These are phyloP conservation scores for Pristionchus arcanus DNA, from an alignment of 2,888 invertebrate genomes.

Conservation along the genomic window DNA sequence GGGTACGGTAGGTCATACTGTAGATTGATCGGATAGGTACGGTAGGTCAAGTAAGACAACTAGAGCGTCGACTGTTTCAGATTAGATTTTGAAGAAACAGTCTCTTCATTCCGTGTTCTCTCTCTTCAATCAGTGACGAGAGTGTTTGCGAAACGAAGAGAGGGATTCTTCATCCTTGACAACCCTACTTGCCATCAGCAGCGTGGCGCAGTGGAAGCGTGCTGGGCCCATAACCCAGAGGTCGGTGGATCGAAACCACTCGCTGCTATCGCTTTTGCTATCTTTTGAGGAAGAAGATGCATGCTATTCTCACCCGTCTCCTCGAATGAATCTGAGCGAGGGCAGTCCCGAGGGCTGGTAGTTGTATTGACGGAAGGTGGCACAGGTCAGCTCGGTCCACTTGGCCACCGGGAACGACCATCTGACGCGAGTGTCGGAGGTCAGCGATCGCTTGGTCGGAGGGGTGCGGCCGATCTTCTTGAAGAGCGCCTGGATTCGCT, in stretches of 20 bases:
- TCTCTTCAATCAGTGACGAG: too few relatives aligned
- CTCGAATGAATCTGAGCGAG: conserved; percentile 53
- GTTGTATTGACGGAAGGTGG: conserved; percentile 65
- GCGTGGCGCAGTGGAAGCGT: conserved; percentile 90
- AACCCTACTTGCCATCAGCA: conserved; percentile 81
- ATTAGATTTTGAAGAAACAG: too few relatives aligned
- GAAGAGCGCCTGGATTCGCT: conserved; percentile 55
- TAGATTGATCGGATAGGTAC: neutral
- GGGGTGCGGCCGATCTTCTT: conserved; percentile 56
- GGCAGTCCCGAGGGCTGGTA: conserved; percentile 50
- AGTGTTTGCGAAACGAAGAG: too few relatives aligned
- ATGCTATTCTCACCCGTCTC: conserved; percentile 48
- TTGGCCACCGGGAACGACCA: conserved; percentile 70
- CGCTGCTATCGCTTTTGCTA: neutral
- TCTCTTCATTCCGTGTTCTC: too few relatives aligned
- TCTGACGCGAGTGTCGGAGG: conserved; percentile 60
- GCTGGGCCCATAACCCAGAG: conserved; percentile 92
- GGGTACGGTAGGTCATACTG: neutral
- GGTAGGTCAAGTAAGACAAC: neutral
- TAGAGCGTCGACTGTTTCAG: too few relatives aligned
- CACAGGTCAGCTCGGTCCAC: conserved; percentile 74
- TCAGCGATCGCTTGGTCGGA: conserved; percentile 66
- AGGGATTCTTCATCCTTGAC: too few relatives aligned
- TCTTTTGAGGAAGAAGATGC: too few relatives aligned
- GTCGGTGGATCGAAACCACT: conserved; percentile 85